These are phyloP conservation scores for Actinernus sp. DNA, from an alignment of 92 coral and sea anemone genomes.

Conservation along the genomic window DNA sequence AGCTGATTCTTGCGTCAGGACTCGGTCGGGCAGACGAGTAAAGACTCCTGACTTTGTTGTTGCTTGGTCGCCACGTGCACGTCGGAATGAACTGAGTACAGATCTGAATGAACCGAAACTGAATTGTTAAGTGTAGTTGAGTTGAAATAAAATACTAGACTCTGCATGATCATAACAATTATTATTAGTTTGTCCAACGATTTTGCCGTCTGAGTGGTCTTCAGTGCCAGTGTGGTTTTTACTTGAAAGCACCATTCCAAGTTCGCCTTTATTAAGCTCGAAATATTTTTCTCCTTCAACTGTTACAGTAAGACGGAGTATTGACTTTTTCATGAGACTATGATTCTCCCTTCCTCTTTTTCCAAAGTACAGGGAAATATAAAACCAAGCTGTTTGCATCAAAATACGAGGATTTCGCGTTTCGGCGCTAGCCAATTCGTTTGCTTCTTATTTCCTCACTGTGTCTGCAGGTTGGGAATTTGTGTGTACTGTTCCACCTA, in stretches of 20 bases:
- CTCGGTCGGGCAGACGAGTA: too few relatives aligned
- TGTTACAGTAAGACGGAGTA: slow-evolving; percentile 46
- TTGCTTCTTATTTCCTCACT: slow-evolving; percentile 18
- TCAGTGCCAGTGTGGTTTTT: slow-evolving; percentile 64
- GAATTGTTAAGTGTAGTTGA: too few relatives aligned
- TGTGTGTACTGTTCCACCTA: slow-evolving; percentile 20
- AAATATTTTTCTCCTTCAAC: slow-evolving; percentile 42
- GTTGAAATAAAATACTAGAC: too few relatives aligned
- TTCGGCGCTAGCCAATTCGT: slow-evolving; percentile 18
- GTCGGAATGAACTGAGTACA: too few relatives aligned
- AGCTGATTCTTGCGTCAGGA: too few relatives aligned
- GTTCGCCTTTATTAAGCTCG: too few relatives aligned
- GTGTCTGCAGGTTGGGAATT: slow-evolving; percentile 13
- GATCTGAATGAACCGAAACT: too few relatives aligned
- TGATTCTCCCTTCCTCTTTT: slow-evolving; percentile 65
- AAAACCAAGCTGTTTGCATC: slow-evolving; percentile 68
- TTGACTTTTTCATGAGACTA: slow-evolving; percentile 36
- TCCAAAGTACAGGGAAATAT: slow-evolving; percentile 61
- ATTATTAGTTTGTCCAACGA: too few relatives aligned
- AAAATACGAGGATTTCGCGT: slow-evolving; percentile 24
- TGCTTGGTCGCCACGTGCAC: too few relatives aligned
- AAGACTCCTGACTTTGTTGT: too few relatives aligned
- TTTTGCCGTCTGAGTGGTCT: slow-evolving; percentile 59
- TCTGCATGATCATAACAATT: too few relatives aligned
- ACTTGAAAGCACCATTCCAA: slow-evolving; percentile 1